These are phyloP conservation scores for Drosophila yooni DNA, from an alignment of 2,888 invertebrate genomes.

Conservation along the genomic window DNA sequence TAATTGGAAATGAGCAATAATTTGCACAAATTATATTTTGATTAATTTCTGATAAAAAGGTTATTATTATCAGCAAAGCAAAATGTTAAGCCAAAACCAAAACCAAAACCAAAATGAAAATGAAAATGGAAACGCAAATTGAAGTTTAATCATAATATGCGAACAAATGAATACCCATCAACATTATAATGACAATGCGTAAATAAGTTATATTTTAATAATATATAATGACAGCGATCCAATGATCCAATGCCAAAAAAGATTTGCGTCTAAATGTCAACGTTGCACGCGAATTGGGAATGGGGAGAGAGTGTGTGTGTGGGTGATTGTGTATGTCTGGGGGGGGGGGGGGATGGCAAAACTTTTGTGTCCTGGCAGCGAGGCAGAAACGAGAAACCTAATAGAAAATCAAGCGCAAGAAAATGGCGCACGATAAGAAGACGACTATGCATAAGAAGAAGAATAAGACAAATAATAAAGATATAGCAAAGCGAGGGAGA, in stretches of 20 bases:
- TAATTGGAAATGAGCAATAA: neutral
- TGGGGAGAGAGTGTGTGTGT: neutral
- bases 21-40: neutral
- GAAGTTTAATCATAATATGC: slow-evolving; percentile 11
- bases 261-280: slow-evolving; percentile 20
- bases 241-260: slow-evolving; percentile 38
- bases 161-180: slow-evolving; percentile 42
- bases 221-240: slow-evolving; percentile 27
- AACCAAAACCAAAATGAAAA: slow-evolving; percentile 10
- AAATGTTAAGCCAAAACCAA: slow-evolving; percentile 22
- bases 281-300: neutral
- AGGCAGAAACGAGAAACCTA: slow-evolving; percentile 45
- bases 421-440: slow-evolving; percentile 73
- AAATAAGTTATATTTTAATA: slow-evolving; percentile 25
- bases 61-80: neutral
- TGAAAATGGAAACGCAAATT: slow-evolving; percentile 33
- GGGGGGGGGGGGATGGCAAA: neutral
- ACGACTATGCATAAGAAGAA: slow-evolving; percentile 9
- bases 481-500: slow-evolving; percentile 8
- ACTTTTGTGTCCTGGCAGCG: slow-evolving; percentile 20
- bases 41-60: neutral
- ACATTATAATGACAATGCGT: slow-evolving; percentile 40
- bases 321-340: neutral
- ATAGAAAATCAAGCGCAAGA: slow-evolving; percentile 76
- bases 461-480: slow-evolving; percentile 4